Conservation (phyloP, 1,140 invertebrate species). For the Dryas iulia region DNA sequence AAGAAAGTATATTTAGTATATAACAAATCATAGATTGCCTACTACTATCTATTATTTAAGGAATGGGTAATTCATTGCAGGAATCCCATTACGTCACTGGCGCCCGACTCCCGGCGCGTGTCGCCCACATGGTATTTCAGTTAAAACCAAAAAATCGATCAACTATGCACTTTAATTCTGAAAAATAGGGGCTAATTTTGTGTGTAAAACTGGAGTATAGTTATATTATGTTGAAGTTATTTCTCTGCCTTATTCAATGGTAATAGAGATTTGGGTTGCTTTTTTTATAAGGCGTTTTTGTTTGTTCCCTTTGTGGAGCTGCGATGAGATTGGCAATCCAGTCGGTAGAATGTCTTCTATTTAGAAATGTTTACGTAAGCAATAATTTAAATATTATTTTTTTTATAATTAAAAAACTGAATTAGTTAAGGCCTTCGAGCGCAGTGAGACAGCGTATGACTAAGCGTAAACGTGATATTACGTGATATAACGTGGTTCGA, state of each 20-base stretch:
- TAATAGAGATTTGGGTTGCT: slow-evolving; percentile 3
- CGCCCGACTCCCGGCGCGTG: slow-evolving; percentile 39
- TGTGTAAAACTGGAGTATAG: neutral
- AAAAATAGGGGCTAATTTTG: neutral
- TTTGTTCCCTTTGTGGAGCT: neutral
- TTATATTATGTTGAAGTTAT: neutral
- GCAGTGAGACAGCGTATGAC: too few species aligned
- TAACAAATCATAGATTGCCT: neutral
- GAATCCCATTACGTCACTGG: slow-evolving; percentile 42
- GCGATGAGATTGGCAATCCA: neutral
- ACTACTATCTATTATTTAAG: neutral
- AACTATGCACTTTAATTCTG: slow-evolving; percentile 3
- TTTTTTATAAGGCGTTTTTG: neutral
- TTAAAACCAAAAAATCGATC: slow-evolving; percentile 9
- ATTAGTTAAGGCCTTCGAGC: too few species aligned
- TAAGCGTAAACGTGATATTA: too few species aligned
- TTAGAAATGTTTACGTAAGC: too few species aligned
- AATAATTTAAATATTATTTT: too few species aligned
- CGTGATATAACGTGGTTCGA: too few species aligned
- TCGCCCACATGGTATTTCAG: slow-evolving; percentile 37
- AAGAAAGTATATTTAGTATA: too few species aligned
- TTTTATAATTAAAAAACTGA: too few species aligned
- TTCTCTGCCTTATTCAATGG: neutral
- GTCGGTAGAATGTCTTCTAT: neutral
- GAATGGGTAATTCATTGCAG: slow-evolving; percentile 22